These are phyloP conservation scores for Catonia carolina DNA, from an alignment of 2,888 invertebrate genomes.

Conservation along the genomic window DNA sequence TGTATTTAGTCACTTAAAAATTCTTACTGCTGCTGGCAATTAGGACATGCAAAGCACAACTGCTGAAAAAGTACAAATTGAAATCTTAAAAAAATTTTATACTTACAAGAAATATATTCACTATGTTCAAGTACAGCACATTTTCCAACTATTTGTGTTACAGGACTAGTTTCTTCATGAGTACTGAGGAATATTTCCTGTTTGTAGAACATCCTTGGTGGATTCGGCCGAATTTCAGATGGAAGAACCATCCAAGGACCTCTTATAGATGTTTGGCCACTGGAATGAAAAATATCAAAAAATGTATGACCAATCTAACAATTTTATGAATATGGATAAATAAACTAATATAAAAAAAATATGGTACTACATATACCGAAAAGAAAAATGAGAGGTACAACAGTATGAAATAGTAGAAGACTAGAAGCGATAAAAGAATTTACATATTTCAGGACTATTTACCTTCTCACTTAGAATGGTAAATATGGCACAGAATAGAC, in stretches of 20 bases:
- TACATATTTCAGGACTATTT: no score
- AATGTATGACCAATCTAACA: neutral
- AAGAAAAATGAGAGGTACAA: no score
- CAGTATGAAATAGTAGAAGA: no score
- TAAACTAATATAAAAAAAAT: neutral
- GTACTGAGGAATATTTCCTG: constrained; percentile 90
- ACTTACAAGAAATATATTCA: constrained; percentile 81
- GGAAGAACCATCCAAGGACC: constrained; percentile 92
- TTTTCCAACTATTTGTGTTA: constrained; percentile 84
- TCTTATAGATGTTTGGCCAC: constrained; percentile 84
- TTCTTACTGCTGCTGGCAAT: no score
- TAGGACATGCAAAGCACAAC: neutral
- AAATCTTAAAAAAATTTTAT: neutral
- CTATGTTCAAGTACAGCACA: constrained; percentile 85
- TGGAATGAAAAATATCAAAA: constrained; percentile 43
- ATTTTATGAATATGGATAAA: neutral
- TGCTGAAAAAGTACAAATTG: neutral
- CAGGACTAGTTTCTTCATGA: constrained; percentile 83
- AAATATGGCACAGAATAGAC: no score
- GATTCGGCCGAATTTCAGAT: constrained; percentile 73
- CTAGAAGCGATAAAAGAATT: no score
- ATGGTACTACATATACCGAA: neutral
- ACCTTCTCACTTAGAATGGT: no score
- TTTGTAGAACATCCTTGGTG: constrained; percentile 77
- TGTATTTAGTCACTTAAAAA: no score